phyloP scores from a whole-genome alignment of 1,140 invertebrate species.

The Drosophila pruinosa region DNA sequence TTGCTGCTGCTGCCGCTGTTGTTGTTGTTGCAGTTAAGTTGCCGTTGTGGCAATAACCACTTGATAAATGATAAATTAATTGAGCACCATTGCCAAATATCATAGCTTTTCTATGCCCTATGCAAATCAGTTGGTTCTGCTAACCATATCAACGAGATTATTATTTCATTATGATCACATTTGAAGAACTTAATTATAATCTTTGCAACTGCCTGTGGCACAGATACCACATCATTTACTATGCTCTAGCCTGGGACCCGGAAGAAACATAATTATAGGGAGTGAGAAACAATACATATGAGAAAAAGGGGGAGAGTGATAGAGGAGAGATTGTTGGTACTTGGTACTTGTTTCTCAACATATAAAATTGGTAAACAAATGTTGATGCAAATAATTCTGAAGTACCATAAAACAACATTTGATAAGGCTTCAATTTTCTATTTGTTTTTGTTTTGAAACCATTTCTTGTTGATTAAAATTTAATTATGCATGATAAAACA shows the following conservation, averaged over 20 bases:
- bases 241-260: neutral
- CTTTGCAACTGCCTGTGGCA: neutral
- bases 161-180: neutral
- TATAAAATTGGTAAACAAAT: too few relatives aligned
- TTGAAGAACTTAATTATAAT: neutral
- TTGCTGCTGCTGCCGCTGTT: conserved; percentile 13
- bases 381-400: too few relatives aligned
- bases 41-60: conserved; percentile 60
- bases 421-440: too few relatives aligned
- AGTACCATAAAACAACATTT: too few relatives aligned
- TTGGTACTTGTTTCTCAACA: too few relatives aligned
- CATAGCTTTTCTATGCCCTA: conserved; percentile 31
- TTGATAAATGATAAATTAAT: conserved; percentile 80
- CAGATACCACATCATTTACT: neutral
- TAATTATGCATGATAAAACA: too few relatives aligned
- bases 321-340: neutral
- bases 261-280: neutral
- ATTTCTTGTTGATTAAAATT: too few relatives aligned
- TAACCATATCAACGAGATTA: conserved; percentile 9
- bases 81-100: conserved; percentile 67
- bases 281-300: too few relatives aligned
- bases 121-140: conserved; percentile 20
- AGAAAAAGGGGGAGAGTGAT: neutral
- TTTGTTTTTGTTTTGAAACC: too few relatives aligned
- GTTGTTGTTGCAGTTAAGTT: conserved; percentile 20